phyloP scores from a whole-genome alignment of 2,888 invertebrate species.

The Tryphoninae sp. region DNA sequence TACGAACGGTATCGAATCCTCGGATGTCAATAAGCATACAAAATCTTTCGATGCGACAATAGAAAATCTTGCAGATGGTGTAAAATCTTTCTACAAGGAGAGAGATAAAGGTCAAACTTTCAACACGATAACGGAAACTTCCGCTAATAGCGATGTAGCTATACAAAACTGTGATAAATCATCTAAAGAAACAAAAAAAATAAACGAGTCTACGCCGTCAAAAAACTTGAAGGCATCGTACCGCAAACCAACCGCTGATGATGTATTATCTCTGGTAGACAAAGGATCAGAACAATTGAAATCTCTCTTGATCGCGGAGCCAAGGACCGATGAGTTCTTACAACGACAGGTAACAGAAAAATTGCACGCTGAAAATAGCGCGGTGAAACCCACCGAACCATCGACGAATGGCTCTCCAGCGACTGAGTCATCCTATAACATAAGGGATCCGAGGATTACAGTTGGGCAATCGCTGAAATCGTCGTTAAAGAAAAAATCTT shows the following conservation, averaged over 20 bases:
- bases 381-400: neutral
- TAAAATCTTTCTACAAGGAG: neutral
- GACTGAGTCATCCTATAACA: constrained; percentile 4
- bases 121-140: neutral
- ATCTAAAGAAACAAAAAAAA: neutral
- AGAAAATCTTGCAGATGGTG: constrained; percentile 2
- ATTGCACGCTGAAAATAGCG: constrained; percentile 3
- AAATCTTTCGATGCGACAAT: neutral
- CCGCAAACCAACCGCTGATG: neutral
- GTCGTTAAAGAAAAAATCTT: constrained; percentile 7
- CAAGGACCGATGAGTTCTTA: neutral
- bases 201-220: constrained; percentile 1
- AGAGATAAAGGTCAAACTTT: neutral
- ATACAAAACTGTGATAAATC: neutral
- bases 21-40: constrained; percentile 1
- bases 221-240: constrained; percentile 30
- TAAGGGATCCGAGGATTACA: constrained; percentile 38
- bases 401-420: neutral
- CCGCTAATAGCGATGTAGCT: neutral
- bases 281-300: neutral
- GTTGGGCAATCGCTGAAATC: constrained; percentile 9
- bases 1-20: neutral
- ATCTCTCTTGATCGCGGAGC: constrained; percentile 6
- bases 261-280: neutral
- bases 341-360: neutral